Evolutionary conservation across 2,888 invertebrate species (phyloP), one percentile per base, ranked within the genome.

Genomic region (Watsonalla binaria): DNA sequence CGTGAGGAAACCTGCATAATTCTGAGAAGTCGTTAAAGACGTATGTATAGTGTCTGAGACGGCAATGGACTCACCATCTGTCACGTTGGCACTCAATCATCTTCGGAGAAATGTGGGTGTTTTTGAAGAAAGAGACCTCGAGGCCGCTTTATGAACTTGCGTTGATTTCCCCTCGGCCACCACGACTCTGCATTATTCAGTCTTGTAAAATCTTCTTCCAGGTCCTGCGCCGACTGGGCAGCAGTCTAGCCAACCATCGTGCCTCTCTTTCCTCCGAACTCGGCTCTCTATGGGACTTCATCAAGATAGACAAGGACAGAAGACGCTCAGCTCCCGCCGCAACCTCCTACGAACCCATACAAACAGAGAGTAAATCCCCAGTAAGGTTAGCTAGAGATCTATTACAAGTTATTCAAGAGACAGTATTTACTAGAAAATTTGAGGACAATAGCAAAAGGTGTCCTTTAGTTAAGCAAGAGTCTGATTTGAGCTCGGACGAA

Each of bases 231-330:
- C 81, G 86, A 68, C 84, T 90, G 49, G 85, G 90, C 59, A 80
- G 65, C 59, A 77, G 88, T 56, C 65, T 89, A 61, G 89, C 90
- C 62, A 81, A 78, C 67, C 90, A 90, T 66, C 83, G 90, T 56
- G 90, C 88, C 46, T 87, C 90, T 0, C 70, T 90, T 37, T 86
- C 90, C 2, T 79, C 88, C 8, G 89, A 90, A 51, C 75, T 89
- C 0, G 90, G 90, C 50, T 89, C 90, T 11, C 68, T 90, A 8
- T 90, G 90, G 90, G 90, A 90, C 66, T 85, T 90, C 72, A 80
- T 90, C 56, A 68, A 82, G 46, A 75, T 75, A 56, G 86, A 87
- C 65, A 73, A 76, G 34, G 84, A 82, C 60, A 70, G 86, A 46
- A 71, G 87, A 33, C 77, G 87, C 1, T 86, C 90, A 15, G 82